Conservation (phyloP, 2,888 invertebrate genomes). For the Diaprepes abbreviatus region DNA sequence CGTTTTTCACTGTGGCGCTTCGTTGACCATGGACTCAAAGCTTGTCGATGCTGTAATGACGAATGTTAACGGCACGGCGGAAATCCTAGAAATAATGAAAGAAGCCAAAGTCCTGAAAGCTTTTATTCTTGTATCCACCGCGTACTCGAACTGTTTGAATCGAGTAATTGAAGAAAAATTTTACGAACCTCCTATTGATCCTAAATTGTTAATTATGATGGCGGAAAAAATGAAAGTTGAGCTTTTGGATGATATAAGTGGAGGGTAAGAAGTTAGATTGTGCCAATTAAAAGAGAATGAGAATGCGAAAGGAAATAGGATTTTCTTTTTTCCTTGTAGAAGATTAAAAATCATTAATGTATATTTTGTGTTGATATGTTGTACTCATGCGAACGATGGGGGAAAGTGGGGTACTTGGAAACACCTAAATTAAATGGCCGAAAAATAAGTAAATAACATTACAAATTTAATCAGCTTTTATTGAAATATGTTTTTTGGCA, state of each 20-base stretch:
- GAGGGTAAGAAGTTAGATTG: slow-evolving; percentile 46
- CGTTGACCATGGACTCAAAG: slow-evolving; percentile 56
- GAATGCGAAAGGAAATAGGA: too few relatives aligned
- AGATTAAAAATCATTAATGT: too few relatives aligned
- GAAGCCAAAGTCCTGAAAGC: slow-evolving; percentile 54
- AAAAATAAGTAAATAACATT: too few relatives aligned
- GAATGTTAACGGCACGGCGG: slow-evolving; percentile 57
- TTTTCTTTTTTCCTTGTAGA: too few relatives aligned
- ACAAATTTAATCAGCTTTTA: too few relatives aligned
- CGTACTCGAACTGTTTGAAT: slow-evolving; percentile 62
- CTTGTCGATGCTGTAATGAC: slow-evolving; percentile 55
- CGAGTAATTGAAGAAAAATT: slow-evolving; percentile 65
- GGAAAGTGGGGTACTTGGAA: too few relatives aligned
- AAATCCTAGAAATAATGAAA: slow-evolving; percentile 53
- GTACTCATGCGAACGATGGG: too few relatives aligned
- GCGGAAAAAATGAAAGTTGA: slow-evolving; percentile 55
- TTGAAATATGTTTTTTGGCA: too few relatives aligned
- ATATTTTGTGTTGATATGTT: too few relatives aligned
- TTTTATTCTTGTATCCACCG: slow-evolving; percentile 64
- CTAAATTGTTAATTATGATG: slow-evolving; percentile 63
- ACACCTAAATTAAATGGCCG: too few relatives aligned
- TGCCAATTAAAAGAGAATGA: too few relatives aligned
- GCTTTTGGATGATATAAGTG: slow-evolving; percentile 51
- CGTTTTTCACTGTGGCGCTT: slow-evolving; percentile 59
- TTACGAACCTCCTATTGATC: slow-evolving; percentile 65